phyloP scores from a whole-genome alignment of 2,113 vertebrate genomes.

The Sminthopsis crassicaudata region DNA sequence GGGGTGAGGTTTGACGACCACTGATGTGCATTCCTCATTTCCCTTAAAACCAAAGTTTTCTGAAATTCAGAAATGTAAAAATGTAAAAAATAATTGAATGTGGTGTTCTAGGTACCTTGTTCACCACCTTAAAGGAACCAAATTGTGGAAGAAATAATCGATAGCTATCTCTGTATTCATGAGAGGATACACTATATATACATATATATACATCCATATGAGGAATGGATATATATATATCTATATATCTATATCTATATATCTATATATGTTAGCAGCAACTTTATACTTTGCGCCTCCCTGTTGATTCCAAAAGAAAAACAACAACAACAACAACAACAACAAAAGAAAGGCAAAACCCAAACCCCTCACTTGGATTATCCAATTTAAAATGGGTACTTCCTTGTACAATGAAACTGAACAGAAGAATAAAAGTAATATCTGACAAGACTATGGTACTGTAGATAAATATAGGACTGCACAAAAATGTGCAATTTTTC shows the following conservation, averaged over 20 bases:
- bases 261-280: slow-evolving; percentile 92
- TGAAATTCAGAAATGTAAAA: slow-evolving; percentile 74
- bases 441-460: slow-evolving; percentile 85
- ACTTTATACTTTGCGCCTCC: slow-evolving; percentile 99
- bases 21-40: slow-evolving; percentile 99
- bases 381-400: slow-evolving; percentile 85
- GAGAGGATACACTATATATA: slow-evolving; percentile 80
- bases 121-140: slow-evolving; percentile 80
- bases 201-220: slow-evolving; percentile 74
- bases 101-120: slow-evolving; percentile 78
- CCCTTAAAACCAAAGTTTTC: slow-evolving; percentile 84
- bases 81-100: slow-evolving; percentile 72
- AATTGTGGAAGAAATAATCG: slow-evolving; percentile 90
- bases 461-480: slow-evolving; percentile 86
- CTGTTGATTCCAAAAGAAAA: slow-evolving; percentile 97
- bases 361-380: slow-evolving; percentile 84
- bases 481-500: slow-evolving; percentile 90
- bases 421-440: slow-evolving; percentile 81
- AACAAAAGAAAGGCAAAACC: slow-evolving; percentile 72
- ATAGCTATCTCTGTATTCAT: slow-evolving; percentile 69
- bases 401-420: slow-evolving; percentile 82
- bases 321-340: slow-evolving; percentile 64
- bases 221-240: slow-evolving; percentile 70
- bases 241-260: slow-evolving; percentile 73
- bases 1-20: slow-evolving; percentile 84